Percentiles rank a stretch among this genome's conserved stretches.
These are phyloP conservation scores for Drosophila pachea DNA, from an alignment of 1,140 invertebrate species.

Conservation along the genomic window DNA sequence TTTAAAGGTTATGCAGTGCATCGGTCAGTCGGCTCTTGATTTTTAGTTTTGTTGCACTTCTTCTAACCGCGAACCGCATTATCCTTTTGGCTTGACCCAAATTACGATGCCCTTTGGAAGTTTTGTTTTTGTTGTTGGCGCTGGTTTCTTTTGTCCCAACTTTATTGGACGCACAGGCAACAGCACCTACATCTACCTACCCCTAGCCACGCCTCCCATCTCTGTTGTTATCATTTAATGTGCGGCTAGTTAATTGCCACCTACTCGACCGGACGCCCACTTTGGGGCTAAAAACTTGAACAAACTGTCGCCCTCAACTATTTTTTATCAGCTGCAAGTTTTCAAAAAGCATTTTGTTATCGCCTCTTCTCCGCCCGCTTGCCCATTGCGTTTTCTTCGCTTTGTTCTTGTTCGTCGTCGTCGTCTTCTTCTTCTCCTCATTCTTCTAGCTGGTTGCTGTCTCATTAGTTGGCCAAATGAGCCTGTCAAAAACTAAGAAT, in stretches of 20 bases:
- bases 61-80: constrained; percentile 56
- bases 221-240: constrained; percentile 63
- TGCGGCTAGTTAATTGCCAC: constrained; percentile 65
- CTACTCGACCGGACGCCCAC: not conserved
- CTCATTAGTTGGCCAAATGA: constrained; percentile 60
- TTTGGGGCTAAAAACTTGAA: constrained; percentile 44
- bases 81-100: constrained; percentile 69
- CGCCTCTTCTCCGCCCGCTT: not conserved
- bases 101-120: constrained; percentile 47
- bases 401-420: not conserved
- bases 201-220: not conserved
- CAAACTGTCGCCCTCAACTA: constrained; percentile 45
- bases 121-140: constrained; percentile 28
- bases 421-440: too few relatives aligned
- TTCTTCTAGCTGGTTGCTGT: constrained; percentile 4
- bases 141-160: constrained; percentile 52
- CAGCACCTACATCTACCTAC: not conserved
- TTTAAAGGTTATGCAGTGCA: not conserved
- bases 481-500: constrained; percentile 57
- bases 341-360: constrained; percentile 40
- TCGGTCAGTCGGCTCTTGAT: not conserved
- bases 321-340: constrained; percentile 55
- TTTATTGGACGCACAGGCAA: constrained; percentile 34
- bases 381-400: not conserved
- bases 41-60: constrained; percentile 1